Percentiles rank a stretch among this genome's conserved stretches.
Evolutionary conservation across 2,888 invertebrate species (phyloP).

Genomic region (Oscheius sp.): DNA sequence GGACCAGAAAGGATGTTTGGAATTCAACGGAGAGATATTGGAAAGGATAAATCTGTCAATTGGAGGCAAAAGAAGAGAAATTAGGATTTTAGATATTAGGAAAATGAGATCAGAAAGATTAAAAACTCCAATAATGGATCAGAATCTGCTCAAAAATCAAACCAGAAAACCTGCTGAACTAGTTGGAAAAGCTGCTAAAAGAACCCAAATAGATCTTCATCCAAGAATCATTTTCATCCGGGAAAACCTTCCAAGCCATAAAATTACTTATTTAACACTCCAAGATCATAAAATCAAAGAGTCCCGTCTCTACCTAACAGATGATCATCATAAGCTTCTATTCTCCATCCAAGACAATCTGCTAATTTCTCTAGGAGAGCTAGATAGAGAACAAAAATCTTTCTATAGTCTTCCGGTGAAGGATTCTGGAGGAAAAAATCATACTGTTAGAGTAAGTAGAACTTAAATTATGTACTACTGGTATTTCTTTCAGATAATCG

Average conservation of each 20-base stretch:
- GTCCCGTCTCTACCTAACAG: background rate
- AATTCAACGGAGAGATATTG: background rate
- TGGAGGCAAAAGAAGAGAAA: background rate
- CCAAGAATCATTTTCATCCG: background rate
- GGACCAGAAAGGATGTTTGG: background rate
- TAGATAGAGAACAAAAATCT: slow-evolving; percentile 12
- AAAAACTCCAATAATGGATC: background rate
- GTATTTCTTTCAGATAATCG: background rate
- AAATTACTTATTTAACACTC: background rate
- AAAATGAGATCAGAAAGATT: background rate
- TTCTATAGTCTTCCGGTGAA: slow-evolving; percentile 14
- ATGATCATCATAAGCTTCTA: background rate
- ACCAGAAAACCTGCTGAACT: too few species aligned
- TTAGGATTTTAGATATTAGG: background rate
- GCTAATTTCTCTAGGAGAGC: background rate
- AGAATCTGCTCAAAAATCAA: background rate
- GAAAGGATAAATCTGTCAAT: background rate
- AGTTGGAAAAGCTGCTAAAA: too few species aligned
- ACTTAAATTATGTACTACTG: background rate
- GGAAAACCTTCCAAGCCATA: background rate
- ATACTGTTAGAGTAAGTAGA: slow-evolving; percentile 2
- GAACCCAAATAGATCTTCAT: too few species aligned
- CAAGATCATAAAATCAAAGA: background rate
- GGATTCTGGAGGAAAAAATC: background rate
- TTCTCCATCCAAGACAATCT: slow-evolving; percentile 10